A percentile compares a stretch with the other conserved stretches of the same genome.
Evolutionary conservation across 2,888 invertebrate genomes (phyloP).

Genomic region (Melolontha melolontha): DNA sequence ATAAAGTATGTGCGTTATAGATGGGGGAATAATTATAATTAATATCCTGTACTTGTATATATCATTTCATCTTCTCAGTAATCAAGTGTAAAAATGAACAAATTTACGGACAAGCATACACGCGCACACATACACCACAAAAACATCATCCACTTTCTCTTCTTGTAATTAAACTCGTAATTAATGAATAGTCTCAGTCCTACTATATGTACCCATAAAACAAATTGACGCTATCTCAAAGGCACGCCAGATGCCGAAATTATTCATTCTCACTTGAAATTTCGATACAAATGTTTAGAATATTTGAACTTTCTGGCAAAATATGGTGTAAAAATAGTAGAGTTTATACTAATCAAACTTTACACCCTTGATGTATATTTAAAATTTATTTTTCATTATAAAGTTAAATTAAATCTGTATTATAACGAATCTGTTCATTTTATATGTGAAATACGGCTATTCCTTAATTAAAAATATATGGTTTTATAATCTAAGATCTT

Average conservation of each 20-base stretch:
- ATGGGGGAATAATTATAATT: constrained; percentile 31
- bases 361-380: too few species aligned
- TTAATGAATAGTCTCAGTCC: constrained; percentile 60
- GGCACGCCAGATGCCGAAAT: constrained; percentile 52
- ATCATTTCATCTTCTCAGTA: constrained; percentile 24
- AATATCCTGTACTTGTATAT: constrained; percentile 16
- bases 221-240: constrained; percentile 60
- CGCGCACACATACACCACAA: constrained; percentile 1
- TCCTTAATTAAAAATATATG: too few species aligned
- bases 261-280: constrained; percentile 47
- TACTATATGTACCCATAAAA: constrained; percentile 59
- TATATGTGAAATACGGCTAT: too few species aligned
- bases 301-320: constrained; percentile 13
- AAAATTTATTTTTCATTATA: too few species aligned
- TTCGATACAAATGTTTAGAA: constrained; percentile 15
- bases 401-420: too few species aligned
- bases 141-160: constrained; percentile 51
- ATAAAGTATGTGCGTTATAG: background rate
- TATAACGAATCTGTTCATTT: too few species aligned
- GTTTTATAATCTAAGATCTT: too few species aligned
- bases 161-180: constrained; percentile 59
- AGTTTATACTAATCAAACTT: constrained; percentile 14
- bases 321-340: background rate
- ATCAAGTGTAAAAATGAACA: constrained; percentile 29
- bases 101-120: constrained; percentile 8